Evolutionary conservation across 2,888 invertebrate genomes (phyloP), one percentile per base, ranked within the genome.

Genomic region (Macrosoma leucophasiata): DNA sequence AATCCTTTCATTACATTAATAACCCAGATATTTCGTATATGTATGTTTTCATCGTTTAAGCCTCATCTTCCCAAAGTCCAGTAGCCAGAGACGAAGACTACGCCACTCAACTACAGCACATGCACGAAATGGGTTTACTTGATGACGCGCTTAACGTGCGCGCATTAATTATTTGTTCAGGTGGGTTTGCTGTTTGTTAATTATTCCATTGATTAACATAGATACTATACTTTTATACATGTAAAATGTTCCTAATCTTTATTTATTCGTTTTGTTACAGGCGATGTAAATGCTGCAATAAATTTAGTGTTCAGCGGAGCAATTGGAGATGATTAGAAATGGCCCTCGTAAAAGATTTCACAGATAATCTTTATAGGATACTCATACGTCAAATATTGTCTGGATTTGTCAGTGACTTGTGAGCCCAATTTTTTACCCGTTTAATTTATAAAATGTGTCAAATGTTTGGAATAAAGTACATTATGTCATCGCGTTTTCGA

Each of bases 251-350:
- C 11, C 11, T 9, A 17, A 20, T 21, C n/a, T n/a, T n/a, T n/a
- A n/a, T 13, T 22, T 19, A 10, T 86, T 48, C 19, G 33, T 41
- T 38, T 38, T 35, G 18, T 72, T 69, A 7, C 70, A 84, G 97
- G 97, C 32, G 94, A 97, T 64, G 91, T 97, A 2, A 94, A 95
- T 60, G 93, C 93, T 11, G 97, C 97, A 9, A 90, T 97, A 35
- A 95, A 97, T 68, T 85, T 97, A 31, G 91, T 98, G 12, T 93
- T 97, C 60, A 91, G 76, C 33, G 82, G 81, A 25, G 76, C 72
- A 7, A 75, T 81, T 31, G 68, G 66, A 21, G 78, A 81, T 20
- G 71, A n/a, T n/a, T n/a, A n/a, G n/a, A n/a, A n/a, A n/a, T n/a
- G n/a, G n/a, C n/a, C n/a, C n/a, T n/a, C n/a, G n/a, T n/a, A n/a